These are phyloP conservation scores for Rhineura floridana DNA, from an alignment of 2,113 vertebrate species.

Conservation along the genomic window DNA sequence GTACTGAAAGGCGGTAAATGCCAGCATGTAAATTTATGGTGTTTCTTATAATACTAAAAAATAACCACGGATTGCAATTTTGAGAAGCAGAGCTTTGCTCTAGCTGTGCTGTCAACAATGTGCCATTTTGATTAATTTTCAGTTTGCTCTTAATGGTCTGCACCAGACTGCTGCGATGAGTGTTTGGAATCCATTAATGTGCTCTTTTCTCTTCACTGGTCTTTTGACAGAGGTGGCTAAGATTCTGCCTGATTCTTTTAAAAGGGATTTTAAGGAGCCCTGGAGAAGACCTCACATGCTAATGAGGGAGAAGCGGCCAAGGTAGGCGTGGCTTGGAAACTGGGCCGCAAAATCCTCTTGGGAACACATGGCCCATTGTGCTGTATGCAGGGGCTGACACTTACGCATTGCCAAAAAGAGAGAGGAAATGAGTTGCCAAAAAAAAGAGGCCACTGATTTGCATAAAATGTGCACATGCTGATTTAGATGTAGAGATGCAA, in stretches of 20 bases:
- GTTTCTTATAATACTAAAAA: background rate
- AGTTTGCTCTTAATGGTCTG: background rate
- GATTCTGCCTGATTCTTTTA: conserved; percentile 83
- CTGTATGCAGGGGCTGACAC: background rate
- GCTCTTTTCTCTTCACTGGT: background rate
- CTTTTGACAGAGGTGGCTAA: conserved; percentile 82
- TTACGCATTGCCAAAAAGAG: too few species aligned
- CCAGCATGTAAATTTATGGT: background rate
- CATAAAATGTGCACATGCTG: too few species aligned
- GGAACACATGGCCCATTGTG: background rate
- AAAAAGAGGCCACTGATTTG: too few species aligned
- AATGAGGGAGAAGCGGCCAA: conserved; percentile 73
- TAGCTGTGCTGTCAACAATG: fast-evolving
- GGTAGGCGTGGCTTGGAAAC: conserved; percentile 66
- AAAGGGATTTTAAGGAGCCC: conserved; percentile 83
- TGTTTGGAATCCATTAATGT: background rate
- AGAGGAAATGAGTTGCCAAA: too few species aligned
- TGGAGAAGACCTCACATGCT: conserved; percentile 81
- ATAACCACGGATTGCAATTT: background rate
- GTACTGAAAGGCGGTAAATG: too few species aligned
- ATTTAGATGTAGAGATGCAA: too few species aligned
- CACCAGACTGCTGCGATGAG: background rate
- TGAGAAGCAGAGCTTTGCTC: too few species aligned
- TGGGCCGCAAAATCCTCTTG: too few species aligned
- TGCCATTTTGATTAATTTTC: fast-evolving